These are phyloP conservation scores for Meteorus sp. DNA, from an alignment of 1,140 invertebrate genomes.

Conservation along the genomic window DNA sequence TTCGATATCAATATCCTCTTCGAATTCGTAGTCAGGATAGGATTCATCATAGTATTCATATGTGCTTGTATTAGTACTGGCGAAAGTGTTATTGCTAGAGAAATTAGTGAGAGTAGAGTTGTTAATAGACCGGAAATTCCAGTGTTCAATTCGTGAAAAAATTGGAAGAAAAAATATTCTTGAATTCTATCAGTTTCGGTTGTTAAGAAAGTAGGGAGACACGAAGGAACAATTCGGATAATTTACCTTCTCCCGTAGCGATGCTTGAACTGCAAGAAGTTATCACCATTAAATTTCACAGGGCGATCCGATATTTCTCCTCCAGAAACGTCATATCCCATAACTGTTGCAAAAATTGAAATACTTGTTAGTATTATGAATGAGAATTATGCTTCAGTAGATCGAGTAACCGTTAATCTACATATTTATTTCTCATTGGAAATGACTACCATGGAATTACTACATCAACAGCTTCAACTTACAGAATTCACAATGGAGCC, in stretches of 20 bases:
- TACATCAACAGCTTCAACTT: conserved; percentile 42
- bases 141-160: conserved; percentile 14
- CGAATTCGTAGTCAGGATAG: conserved; percentile 55
- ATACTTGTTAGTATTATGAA: conserved; percentile 3
- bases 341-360: conserved; percentile 38
- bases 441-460: too few relatives aligned
- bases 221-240: too few relatives aligned
- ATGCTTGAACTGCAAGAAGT: conserved; percentile 66
- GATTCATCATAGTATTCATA: conserved; percentile 51
- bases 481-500: conserved; percentile 75
- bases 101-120: conserved; percentile 43
- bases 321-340: conserved; percentile 52
- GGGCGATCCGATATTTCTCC: conserved; percentile 61
- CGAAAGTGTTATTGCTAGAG: conserved; percentile 52
- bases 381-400: too few relatives aligned
- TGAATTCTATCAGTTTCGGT: conserved; percentile 4
- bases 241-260: conserved; percentile 60
- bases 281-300: conserved; percentile 67
- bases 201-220: too few relatives aligned
- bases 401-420: too few relatives aligned
- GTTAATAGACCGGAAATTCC: conserved; percentile 30
- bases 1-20: conserved; percentile 55
- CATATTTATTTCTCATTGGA: too few relatives aligned
- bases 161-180: conserved; percentile 7
- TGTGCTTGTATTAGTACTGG: conserved; percentile 52